phyloP scores from a whole-genome alignment of 53 echinoderm and acorn worm genomes.

The Echinarachnius parma region DNA sequence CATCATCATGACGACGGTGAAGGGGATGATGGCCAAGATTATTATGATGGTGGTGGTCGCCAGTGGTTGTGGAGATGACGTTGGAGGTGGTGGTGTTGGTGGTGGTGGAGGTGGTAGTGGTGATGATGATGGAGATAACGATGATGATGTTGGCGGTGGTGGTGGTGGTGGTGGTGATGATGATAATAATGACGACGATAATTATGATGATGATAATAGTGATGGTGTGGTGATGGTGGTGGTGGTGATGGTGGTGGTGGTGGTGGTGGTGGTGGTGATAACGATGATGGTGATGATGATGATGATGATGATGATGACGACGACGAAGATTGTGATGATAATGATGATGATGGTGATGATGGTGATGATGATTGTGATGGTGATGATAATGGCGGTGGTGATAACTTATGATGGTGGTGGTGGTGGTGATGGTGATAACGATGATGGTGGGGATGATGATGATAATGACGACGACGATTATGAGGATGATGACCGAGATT shows the following conservation, averaged over 20 bases:
- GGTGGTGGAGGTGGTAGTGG: neutral
- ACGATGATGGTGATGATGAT: neutral
- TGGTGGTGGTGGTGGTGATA: neutral
- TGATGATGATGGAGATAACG: neutral
- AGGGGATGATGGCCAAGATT: neutral
- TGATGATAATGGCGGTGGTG: neutral
- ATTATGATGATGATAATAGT: slow-evolving; percentile 6
- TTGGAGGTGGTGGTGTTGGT: neutral
- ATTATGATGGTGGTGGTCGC: neutral
- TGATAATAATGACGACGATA: neutral
- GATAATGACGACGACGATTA: too few relatives aligned
- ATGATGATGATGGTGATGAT: neutral
- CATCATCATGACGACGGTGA: neutral
- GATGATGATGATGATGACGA: neutral
- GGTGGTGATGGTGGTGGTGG: neutral
- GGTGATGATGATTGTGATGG: neutral
- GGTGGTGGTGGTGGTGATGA: neutral
- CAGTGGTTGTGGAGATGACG: neutral
- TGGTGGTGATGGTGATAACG: neutral
- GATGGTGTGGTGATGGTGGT: neutral
- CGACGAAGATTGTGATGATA: neutral
- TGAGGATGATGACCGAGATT: too few relatives aligned
- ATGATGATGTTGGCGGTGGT: neutral
- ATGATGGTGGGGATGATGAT: too few relatives aligned
- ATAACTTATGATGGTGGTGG: neutral